These are phyloP conservation scores for Bombus turneri DNA, from an alignment of 1,140 invertebrate genomes.

Conservation along the genomic window DNA sequence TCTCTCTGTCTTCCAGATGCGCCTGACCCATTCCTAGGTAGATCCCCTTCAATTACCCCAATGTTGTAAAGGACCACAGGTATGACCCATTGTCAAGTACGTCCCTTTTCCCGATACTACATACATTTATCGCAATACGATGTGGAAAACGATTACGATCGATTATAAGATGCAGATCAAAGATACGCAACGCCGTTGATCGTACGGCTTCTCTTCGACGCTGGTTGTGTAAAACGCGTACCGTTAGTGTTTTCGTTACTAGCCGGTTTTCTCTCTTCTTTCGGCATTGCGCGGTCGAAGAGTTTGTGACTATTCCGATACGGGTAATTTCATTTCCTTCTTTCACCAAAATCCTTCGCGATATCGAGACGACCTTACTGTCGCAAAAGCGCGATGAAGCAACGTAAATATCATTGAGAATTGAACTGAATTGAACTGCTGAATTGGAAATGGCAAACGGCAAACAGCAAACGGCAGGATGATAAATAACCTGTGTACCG, in stretches of 20 bases:
- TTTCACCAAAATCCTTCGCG: background rate
- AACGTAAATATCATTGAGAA: background rate
- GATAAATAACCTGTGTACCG: background rate
- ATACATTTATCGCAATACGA: background rate
- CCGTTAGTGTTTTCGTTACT: background rate
- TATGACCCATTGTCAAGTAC: no score
- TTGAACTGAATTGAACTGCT: background rate
- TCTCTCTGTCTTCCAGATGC: no score
- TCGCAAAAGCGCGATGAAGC: fast-evolving
- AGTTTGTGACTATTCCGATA: background rate
- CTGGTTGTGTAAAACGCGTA: background rate
- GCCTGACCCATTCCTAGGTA: no score
- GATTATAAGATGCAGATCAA: background rate
- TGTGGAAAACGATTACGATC: background rate
- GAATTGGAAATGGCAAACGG: background rate
- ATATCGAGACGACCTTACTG: background rate
- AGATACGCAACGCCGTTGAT: background rate
- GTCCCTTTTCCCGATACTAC: no score
- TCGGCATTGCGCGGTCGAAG: background rate
- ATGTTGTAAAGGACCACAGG: no score
- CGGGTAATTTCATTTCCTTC: background rate
- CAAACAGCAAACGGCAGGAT: no score
- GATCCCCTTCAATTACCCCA: no score
- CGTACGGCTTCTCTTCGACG: conserved; percentile 19
- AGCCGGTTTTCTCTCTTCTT: background rate